Evolutionary conservation across 2,888 invertebrate genomes (phyloP), one percentile per base, ranked within the genome.

Genomic region (Lamellibrachia satsuma): DNA sequence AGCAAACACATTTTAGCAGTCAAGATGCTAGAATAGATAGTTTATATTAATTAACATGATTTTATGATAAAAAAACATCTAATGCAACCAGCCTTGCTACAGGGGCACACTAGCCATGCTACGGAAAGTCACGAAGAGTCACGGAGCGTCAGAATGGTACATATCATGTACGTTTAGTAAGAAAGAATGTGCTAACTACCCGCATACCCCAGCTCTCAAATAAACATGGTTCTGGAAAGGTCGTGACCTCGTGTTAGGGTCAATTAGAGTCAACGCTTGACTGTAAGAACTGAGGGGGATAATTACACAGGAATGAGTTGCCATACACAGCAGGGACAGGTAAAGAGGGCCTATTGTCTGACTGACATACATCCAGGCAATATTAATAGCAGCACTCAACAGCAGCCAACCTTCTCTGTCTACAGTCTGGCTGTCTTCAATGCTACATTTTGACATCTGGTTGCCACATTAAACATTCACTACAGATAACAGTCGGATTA

Each of bases 231-330:
- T 75, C 55, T 75, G 75, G 60, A 75, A 11, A 75, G 75, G 15
- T 75, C 22, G 2, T 2, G n/a, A 75, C 75, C 75, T 75, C 75
- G n/a, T 6, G 22, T 6, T 75, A 22, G 75, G 75, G 75, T 75
- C 75, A 22, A 75, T 75, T 75, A 75, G 75, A 75, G 22, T 75
- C 75, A 75, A 75, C 75, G n/a, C 75, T n/a, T 75, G 75, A 75
- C n/a, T 75, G 75, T 75, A 22, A 39, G 22, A 75, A 15, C 75
- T 22, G 75, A 75, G 75, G 75, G 22, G n/a, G 75, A 22, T 75
- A 2, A 75, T 75, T 75, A 75, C 22, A 22, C 15, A 75, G 22
- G 75, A 22, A 22, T 75, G 75, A 22, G 15, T 11, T 6, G 15
- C 55, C 55, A 1, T 9, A 55, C 55, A 55, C 6, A 15, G 39